A percentile compares a stretch with the other conserved stretches of the same genome.
Conservation (phyloP, 2,113 vertebrate species). For the Pachyramphus minor region DNA sequence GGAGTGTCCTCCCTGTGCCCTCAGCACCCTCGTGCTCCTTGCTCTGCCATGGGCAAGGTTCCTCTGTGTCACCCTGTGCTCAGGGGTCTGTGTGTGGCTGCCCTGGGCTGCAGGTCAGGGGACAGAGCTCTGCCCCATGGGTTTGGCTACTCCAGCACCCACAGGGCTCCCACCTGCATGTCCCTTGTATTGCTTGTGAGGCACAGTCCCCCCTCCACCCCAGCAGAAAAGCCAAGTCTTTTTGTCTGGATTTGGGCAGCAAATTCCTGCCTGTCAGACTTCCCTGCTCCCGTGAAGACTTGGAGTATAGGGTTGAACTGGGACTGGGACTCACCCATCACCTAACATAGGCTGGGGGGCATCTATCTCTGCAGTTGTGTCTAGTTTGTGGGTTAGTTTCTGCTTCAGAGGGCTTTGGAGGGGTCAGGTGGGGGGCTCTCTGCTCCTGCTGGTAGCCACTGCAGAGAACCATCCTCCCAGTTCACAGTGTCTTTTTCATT, state of each 20-base stretch:
- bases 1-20: background rate
- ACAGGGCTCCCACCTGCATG: background rate
- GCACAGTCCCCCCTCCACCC: background rate
- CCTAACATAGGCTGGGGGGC: background rate
- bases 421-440: background rate
- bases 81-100: background rate
- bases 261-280: background rate
- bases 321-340: background rate
- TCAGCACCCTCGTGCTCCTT: background rate
- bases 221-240: background rate
- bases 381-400: background rate
- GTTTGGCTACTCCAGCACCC: background rate
- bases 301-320: background rate
- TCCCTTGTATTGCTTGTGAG: background rate
- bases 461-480: background rate
- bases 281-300: background rate
- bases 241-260: background rate
- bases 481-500: background rate
- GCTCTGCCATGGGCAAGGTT: background rate
- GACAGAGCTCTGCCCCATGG: background rate
- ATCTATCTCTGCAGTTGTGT: background rate
- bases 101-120: background rate
- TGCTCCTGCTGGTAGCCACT: background rate
- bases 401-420: background rate
- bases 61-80: background rate